These are phyloP conservation scores for Pheosia gnoma DNA, from an alignment of 2,888 invertebrate genomes.

Conservation along the genomic window DNA sequence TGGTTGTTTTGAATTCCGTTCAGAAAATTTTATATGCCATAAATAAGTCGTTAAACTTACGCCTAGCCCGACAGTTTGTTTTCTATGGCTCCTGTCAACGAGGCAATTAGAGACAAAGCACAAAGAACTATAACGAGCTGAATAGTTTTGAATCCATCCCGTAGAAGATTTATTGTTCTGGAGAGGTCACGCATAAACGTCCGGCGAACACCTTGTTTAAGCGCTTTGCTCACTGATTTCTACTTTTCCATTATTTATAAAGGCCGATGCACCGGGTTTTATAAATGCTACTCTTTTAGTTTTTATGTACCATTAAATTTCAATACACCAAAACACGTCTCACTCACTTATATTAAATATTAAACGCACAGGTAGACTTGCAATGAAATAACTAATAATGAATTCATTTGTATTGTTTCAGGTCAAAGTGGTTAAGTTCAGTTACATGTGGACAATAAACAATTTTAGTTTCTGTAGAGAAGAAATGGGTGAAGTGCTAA, in stretches of 20 bases:
- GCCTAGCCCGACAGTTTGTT: constrained; percentile 47
- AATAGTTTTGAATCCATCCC: constrained; percentile 44
- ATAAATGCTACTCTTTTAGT: constrained; percentile 10
- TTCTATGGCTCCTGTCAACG: constrained; percentile 49
- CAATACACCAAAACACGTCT: neutral
- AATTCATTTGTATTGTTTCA: constrained; percentile 81
- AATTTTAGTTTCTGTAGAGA: constrained; percentile 99
- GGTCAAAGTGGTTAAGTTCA: constrained; percentile 99
- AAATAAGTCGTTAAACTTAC: constrained; percentile 60
- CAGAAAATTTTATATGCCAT: constrained; percentile 62
- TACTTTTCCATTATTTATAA: constrained; percentile 36
- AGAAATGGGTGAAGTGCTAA: constrained; percentile 99
- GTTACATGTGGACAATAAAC: constrained; percentile 99
- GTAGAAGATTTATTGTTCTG: constrained; percentile 50
- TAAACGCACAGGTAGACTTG: neutral
- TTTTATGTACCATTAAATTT: constrained; percentile 4
- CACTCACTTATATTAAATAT: neutral
- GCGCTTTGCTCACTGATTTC: constrained; percentile 30
- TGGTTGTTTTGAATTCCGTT: constrained; percentile 29
- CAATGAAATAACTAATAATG: constrained; percentile 24
- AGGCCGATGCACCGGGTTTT: constrained; percentile 19
- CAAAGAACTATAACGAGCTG: constrained; percentile 46
- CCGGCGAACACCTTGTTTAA: constrained; percentile 42
- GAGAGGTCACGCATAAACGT: constrained; percentile 31
- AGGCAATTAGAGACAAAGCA: constrained; percentile 55